A percentile compares a stretch with the other conserved stretches of the same genome.
phyloP scores from a whole-genome alignment of 2,797 vertebrate species.

The Adelosebastes latens region DNA sequence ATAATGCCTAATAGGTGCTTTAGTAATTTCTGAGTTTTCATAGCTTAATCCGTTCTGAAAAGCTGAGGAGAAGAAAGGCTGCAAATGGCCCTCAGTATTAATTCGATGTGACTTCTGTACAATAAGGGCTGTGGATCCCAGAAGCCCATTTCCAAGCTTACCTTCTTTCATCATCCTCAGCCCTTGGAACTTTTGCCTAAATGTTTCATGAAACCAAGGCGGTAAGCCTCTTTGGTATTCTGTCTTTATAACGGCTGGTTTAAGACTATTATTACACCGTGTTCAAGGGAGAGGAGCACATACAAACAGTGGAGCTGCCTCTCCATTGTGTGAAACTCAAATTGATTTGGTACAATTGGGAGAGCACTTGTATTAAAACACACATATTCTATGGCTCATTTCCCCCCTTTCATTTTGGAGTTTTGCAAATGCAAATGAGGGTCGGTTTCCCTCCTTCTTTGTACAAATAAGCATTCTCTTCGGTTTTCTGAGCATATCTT shows the following conservation, averaged over 20 bases:
- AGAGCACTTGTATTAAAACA: constrained; percentile 79
- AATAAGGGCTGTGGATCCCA: constrained; percentile 94
- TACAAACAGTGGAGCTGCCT: constrained; percentile 74
- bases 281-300: constrained; percentile 77
- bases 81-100: constrained; percentile 99
- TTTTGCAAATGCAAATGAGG: constrained; percentile 66
- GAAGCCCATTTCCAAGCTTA: constrained; percentile 89
- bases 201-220: constrained; percentile 86
- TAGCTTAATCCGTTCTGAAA: constrained; percentile 99
- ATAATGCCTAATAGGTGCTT: constrained; percentile 94
- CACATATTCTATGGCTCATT: constrained; percentile 79
- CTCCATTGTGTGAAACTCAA: constrained; percentile 71
- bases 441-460: constrained; percentile 33
- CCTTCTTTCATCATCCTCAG: constrained; percentile 86
- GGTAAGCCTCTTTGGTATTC: constrained; percentile 88
- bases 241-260: constrained; percentile 76
- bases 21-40: constrained; percentile 98
- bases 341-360: constrained; percentile 78
- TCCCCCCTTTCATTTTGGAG: constrained; percentile 61
- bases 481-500: constrained; percentile 11
- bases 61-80: constrained; percentile 96
- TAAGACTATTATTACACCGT: constrained; percentile 82
- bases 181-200: constrained; percentile 89
- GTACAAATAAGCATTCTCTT: constrained; percentile 20
- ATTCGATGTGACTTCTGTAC: constrained; percentile 99